A percentile compares a stretch with the other conserved stretches of the same genome.
Evolutionary conservation across 2,888 invertebrate genomes (phyloP).

Genomic region (Parapristionchus giblindavisi): DNA sequence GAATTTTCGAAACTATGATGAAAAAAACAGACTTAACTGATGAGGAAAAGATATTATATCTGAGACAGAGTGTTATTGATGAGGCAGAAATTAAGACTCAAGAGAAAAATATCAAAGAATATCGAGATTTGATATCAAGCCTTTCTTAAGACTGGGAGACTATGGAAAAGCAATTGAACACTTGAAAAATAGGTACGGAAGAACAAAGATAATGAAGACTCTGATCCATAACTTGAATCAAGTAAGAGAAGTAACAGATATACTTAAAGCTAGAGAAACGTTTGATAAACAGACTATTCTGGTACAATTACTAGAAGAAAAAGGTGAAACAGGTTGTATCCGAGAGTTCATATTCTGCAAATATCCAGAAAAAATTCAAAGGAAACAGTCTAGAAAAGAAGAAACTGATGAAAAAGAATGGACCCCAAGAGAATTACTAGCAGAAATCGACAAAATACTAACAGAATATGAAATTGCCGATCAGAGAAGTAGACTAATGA

Average conservation of each 20-base stretch:
- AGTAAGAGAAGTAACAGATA: neutral
- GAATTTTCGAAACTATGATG: neutral
- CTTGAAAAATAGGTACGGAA: neutral
- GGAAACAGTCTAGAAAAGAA: too few relatives aligned
- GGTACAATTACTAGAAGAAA: neutral
- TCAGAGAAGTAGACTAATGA: neutral
- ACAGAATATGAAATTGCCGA: neutral
- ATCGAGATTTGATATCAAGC: neutral
- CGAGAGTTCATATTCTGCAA: neutral
- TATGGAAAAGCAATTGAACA: neutral
- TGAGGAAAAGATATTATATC: neutral
- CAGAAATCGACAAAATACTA: neutral
- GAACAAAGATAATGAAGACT: neutral
- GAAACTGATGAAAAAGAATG: neutral
- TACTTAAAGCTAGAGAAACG: neutral
- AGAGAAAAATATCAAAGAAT: too few relatives aligned
- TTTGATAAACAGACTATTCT: neutral
- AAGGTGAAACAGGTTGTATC: neutral
- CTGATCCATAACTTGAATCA: neutral
- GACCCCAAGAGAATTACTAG: neutral
- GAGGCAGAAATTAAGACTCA: neutral
- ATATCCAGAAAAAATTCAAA: neutral
- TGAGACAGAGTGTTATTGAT: neutral
- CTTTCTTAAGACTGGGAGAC: neutral
- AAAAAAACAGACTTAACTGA: neutral